Base-by-base conservation (phyloP, 35 echinoderm and acorn worm species). In the Hemicentrotus pulcherrimus region DNA sequence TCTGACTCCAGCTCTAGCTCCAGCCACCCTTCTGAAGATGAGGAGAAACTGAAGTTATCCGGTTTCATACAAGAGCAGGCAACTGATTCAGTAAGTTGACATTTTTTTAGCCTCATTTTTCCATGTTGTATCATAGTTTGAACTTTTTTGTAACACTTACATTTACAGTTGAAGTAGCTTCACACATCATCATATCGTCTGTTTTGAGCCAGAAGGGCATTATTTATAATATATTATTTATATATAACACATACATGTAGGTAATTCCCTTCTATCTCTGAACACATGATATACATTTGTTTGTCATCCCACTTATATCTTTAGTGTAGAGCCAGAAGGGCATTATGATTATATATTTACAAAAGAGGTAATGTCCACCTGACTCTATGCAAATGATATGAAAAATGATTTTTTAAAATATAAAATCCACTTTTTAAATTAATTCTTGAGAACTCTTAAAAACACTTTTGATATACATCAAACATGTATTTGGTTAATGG, bases 21-120 rank as follows among this genome's bases (percentile, higher is more conserved):
- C 10, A 88, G 70, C 28, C 91, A 86, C 14, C 86, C 91, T 13
- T 90, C 86, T 28, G 94, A 95, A 19, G 86, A 52, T 16, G 94
- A 95, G 47, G 47, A 95, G 87, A 60, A 31, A 31, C 28, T 95
- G 15, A 58, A 95, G 59, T 31, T 95, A 16, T 93, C 91, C 12
- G 91, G 91, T 31, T 93, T 93, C n/a, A 93, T 93, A 52, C 91
- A 58, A 22, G 87, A 95, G 47, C 48, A 86, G 30, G 32, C 94
- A 85, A 71, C 86, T 31, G 86, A 88, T 95, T 91, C 32, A 33
- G 71, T 95, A 95, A 50, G 47, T 91, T 78, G 9, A 9, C 11
- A 33, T 31, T 31, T 32, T 31, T 32, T 6, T 78, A 0, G 48
- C 47, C 9, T 28, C 95, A 31, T 32, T 95, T 71, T 85, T 94